phyloP scores from a whole-genome alignment of 2,797 vertebrate genomes.

The Menidia menidia region DNA sequence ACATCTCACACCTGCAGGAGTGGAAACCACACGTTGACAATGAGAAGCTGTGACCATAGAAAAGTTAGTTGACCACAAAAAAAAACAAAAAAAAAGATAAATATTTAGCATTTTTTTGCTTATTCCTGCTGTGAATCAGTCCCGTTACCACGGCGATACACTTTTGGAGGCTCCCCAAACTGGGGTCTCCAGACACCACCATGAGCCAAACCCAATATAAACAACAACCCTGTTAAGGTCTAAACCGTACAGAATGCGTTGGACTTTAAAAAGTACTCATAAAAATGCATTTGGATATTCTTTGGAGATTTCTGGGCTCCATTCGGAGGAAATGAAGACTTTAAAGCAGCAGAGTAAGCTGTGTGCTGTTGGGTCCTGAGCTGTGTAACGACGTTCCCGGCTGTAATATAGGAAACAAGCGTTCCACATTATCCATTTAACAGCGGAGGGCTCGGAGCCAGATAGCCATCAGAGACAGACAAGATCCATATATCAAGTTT shows the following conservation, averaged over 20 bases:
- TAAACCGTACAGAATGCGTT: not conserved
- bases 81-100: no score
- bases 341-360: not conserved
- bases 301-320: not conserved
- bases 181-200: not conserved
- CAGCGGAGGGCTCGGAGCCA: conserved; percentile 7
- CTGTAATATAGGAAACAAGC: conserved; percentile 2
- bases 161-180: not conserved
- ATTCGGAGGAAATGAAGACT: not conserved
- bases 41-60: no score
- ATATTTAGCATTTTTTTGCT: no score
- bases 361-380: conserved; percentile 4
- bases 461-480: conserved; percentile 34
- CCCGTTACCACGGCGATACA: no score
- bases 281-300: not conserved
- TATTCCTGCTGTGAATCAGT: no score
- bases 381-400: conserved; percentile 18
- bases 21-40: no score
- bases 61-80: no score
- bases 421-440: conserved; percentile 13
- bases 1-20: no score
- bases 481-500: conserved; percentile 43
- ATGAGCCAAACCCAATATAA: not conserved
- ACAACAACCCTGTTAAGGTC: not conserved
- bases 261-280: not conserved